Evolutionary conservation across 2,797 vertebrate genomes (phyloP), one percentile per base, ranked within the genome.

Genomic region (Pterois miles): DNA sequence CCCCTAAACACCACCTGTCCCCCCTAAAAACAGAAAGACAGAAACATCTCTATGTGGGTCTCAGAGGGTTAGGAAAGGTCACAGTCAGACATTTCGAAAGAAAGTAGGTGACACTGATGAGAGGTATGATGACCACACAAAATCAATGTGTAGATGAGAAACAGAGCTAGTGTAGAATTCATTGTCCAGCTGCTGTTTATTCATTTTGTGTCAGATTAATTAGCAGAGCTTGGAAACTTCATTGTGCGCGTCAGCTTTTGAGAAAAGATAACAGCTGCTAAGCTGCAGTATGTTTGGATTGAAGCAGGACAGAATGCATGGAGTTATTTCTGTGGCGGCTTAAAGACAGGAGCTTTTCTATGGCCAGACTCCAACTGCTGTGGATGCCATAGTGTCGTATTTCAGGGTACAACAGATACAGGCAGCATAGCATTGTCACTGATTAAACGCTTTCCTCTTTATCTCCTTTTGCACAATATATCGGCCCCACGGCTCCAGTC

Each of bases 371-470:
- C 31, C n/a, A 77, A 63, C 38, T 46, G 54, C 56, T 65, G 27
- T n/a, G 16, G 65, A 77, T 73, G 69, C 54, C 71, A 66, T 5
- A 63, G 67, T 69, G 76, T 63, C 23, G 0, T 10, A 34, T 64
- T 71, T 79, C 40, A 25, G 66, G 46, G 22, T 48, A 72, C n/a
- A 31, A 82, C 80, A 59, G 20, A 80, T n/a, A 65, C 54, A 59
- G 50, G 23, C 46, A 76, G 63, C 46, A 87, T 77, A 86, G 64
- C 65, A 52, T 70, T 59, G 58, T 64, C 73, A 73, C 58, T 85
- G 74, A 86, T 83, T 60, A 72, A 75, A 85, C 53, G 53, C 33
- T 54, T 65, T 34, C 25, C 46, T 80, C 71, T 83, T 86, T 78
- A 81, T 86, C 80, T 65, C 66, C 48, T 23, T 78, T 58, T 72